phyloP scores from a whole-genome alignment of 2,113 vertebrate species.

The Illadopsis cleaveri region DNA sequence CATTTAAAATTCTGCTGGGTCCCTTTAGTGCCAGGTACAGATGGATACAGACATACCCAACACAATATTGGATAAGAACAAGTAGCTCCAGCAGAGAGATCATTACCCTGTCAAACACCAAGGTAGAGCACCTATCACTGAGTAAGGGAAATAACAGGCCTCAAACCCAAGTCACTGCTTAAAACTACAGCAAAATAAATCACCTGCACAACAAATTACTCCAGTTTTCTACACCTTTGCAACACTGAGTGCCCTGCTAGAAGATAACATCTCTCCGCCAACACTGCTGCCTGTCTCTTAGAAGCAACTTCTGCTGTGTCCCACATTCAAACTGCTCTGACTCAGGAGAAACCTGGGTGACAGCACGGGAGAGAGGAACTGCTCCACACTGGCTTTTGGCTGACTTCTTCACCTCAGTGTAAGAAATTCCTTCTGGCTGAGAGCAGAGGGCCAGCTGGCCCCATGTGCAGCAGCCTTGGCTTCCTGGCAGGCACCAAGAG shows the following conservation, averaged over 20 bases:
- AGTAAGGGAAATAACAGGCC: neutral
- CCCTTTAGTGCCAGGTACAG: neutral
- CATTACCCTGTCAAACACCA: neutral
- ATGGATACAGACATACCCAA: neutral
- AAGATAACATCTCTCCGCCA: neutral
- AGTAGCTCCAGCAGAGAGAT: neutral
- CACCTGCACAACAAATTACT: neutral
- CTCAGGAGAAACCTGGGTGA: neutral
- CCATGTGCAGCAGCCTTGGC: neutral
- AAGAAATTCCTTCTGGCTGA: neutral
- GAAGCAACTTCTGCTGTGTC: neutral
- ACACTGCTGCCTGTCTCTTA: neutral
- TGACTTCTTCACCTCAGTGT: fast-evolving
- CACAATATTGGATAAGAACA: neutral
- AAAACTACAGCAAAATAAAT: neutral
- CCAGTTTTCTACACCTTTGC: neutral
- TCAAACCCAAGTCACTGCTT: neutral
- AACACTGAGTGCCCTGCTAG: neutral
- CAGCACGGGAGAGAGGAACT: neutral
- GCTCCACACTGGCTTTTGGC: neutral
- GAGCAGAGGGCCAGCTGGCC: neutral
- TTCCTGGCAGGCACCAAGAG: neutral
- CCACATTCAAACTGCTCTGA: neutral
- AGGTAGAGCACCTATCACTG: neutral
- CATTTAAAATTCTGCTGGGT: neutral